Percentiles rank a stretch among this genome's conserved stretches.
Conservation (phyloP, 2,888 invertebrate genomes). For the Erebia epiphron region DNA sequence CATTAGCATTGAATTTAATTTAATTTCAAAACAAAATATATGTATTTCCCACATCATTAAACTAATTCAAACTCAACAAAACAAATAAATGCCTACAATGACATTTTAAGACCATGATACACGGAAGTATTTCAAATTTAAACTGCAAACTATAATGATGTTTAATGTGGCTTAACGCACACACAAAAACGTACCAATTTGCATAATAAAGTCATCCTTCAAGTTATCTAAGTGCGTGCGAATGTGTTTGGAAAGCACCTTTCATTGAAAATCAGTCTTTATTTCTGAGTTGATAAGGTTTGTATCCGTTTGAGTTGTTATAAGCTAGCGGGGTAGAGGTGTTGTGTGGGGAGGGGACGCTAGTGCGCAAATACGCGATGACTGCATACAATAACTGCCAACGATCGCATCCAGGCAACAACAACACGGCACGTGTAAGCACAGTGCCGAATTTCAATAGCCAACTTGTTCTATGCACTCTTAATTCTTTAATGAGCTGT, state of each 20-base stretch:
- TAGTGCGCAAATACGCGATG: slow-evolving; percentile 68
- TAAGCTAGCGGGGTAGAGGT: slow-evolving; percentile 36
- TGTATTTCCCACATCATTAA: neutral
- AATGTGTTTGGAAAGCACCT: slow-evolving; percentile 41
- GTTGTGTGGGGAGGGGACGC: slow-evolving; percentile 47
- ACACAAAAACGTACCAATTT: slow-evolving; percentile 37
- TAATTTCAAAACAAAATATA: neutral
- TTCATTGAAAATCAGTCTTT: slow-evolving; percentile 8
- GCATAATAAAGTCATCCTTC: slow-evolving; percentile 40
- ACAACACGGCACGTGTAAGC: slow-evolving; percentile 78
- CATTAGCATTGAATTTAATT: no score
- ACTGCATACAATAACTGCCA: slow-evolving; percentile 80
- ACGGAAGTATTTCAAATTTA: slow-evolving; percentile 21
- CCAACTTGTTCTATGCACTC: slow-evolving; percentile 45
- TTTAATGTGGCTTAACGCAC: slow-evolving; percentile 32
- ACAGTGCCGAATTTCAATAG: slow-evolving; percentile 63
- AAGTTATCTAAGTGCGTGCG: slow-evolving; percentile 53
- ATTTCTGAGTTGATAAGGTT: neutral
- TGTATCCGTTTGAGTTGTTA: neutral
- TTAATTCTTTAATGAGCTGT: neutral
- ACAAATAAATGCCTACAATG: slow-evolving; percentile 1
- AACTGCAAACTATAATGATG: slow-evolving; percentile 32
- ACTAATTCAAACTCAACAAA: neutral
- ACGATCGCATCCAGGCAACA: slow-evolving; percentile 78
- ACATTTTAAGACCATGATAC: slow-evolving; percentile 14